Base-by-base conservation (phyloP, 2,888 invertebrate genomes). In the Oasisia sp. region DNA sequence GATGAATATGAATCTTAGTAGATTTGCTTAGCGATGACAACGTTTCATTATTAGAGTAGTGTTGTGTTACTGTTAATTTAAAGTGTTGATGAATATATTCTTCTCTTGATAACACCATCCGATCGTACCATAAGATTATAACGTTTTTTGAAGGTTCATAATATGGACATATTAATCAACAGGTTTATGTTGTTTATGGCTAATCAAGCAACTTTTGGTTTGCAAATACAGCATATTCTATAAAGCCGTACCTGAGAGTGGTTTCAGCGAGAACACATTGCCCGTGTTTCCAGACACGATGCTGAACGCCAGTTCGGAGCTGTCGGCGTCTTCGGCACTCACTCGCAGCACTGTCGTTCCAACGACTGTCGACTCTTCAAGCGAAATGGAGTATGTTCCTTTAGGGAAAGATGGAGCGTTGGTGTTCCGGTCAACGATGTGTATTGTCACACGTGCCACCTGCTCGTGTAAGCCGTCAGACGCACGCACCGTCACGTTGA, bases 361-460 rank as follows among this genome's bases (percentile, higher is more conserved):
- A 11, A 94, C 92, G 32, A 91, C 91, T 50, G 93, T 93, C 11
- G 94, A 94, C 89, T 95, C 95, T 32, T 94, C 91, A 74, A 95
- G 74, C 27, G 74, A 74, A 74, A 74, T 19, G 19, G 74, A 74
- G 5, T 74, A 74, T 74, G 74, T n/a, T 74, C n/a, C 74, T 74
- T 74, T 74, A 74, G 19, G 27, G 27, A 74, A 74, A 27, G 27
- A 19, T 19, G 74, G 74, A 7, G 74, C 74, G 74, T 74, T 27
- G 19, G 0, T 19, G 74, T 74, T 74, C 74, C 27, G 14, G 7
- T 74, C 74, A 7, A 74, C 74, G 74, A 74, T 27, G 74, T 74
- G 74, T 27, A 74, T 74, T 74, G 74, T 74, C 74, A 74, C 19
- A 74, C 27, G 74, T 74, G 74, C 74, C 27, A 74, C 19, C 27